Evolutionary conservation across 2,888 invertebrate genomes (phyloP), one percentile per base, ranked within the genome.

Genomic region (Myathropa florea): DNA sequence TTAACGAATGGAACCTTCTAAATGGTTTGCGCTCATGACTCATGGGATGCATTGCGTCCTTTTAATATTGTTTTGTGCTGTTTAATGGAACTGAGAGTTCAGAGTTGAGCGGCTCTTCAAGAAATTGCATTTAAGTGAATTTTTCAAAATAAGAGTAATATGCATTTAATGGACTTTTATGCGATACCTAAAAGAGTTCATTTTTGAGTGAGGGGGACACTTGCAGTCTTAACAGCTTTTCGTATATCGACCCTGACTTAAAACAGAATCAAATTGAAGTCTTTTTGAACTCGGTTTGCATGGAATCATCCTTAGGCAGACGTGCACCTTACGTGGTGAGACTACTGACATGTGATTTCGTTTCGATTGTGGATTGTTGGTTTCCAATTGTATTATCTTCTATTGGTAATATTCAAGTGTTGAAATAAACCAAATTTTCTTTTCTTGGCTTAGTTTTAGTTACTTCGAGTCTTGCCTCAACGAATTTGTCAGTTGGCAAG

Each of bases 51-150:
- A 21, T 26, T 33, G 30, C 60, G 28, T 64, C 59, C 71, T 57
- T 84, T 79, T 76, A 81, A 85, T 46, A 46, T 81, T 85, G 84
- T 77, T 85, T 67, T 61, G 60, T 67, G 76, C 71, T 67, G 12
- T 72, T 76, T 81, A 85, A 85, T 85, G 84, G 84, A 85, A 72
- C 70, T 64, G 67, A 46, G 46, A 85, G 84, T 85, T 85, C 84
- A 81, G 57, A 46, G 57, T 24, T 85, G 67, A 30, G 81, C 76
- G 23, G 24, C 36, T 65, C 18, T 80, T 84, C 64, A 84, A 55
- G 46, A 71, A 75, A 75, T 71, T 80, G 65, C 30, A 57, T 21
- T 68, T 80, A 80, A 80, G 84, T 75, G 65, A 53, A 36, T 30
- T 71, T 77, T 30, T 30, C 28, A 55, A 64, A 61, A 79, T 57